Conservation (phyloP, 2,888 invertebrate genomes). For the Noctua janthe region DNA sequence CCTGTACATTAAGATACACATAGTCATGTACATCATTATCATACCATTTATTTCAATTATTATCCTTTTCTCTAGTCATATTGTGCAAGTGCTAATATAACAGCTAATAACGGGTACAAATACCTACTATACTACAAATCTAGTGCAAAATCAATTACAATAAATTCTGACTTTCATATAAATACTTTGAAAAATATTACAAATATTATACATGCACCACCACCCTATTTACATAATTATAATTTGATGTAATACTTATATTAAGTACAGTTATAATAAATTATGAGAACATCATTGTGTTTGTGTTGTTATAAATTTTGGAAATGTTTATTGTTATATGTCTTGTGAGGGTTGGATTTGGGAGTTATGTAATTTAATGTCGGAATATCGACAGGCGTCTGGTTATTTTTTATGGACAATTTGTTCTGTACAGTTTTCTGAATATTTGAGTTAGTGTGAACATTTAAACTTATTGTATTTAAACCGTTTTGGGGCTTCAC, state of each 20-base stretch:
- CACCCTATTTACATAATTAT: constrained; percentile 82
- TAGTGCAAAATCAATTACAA: constrained; percentile 63
- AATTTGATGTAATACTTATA: constrained; percentile 66
- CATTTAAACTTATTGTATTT: constrained; percentile 87
- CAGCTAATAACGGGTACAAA: constrained; percentile 46
- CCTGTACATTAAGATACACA: not conserved
- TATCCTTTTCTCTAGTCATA: constrained; percentile 47
- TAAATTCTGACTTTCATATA: constrained; percentile 52
- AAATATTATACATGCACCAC: constrained; percentile 74
- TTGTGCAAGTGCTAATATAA: constrained; percentile 63
- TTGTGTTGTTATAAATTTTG: constrained; percentile 89
- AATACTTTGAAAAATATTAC: constrained; percentile 68
- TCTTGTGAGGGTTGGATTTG: constrained; percentile 80
- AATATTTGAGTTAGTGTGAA: constrained; percentile 84
- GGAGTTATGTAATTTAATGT: constrained; percentile 87
- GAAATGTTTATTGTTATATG: constrained; percentile 86
- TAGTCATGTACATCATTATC: not conserved
- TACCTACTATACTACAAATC: constrained; percentile 49
- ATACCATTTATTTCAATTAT: constrained; percentile 24
- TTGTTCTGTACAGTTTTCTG: constrained; percentile 80
- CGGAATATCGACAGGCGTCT: constrained; percentile 83
- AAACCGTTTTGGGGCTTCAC: constrained; percentile 85
- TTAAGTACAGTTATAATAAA: constrained; percentile 82
- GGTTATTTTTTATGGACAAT: constrained; percentile 76
- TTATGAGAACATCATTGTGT: constrained; percentile 66